Evolutionary conservation across 2,888 invertebrate species (phyloP), one percentile per base, ranked within the genome.

Genomic region (Archaeoteleia sp.): DNA sequence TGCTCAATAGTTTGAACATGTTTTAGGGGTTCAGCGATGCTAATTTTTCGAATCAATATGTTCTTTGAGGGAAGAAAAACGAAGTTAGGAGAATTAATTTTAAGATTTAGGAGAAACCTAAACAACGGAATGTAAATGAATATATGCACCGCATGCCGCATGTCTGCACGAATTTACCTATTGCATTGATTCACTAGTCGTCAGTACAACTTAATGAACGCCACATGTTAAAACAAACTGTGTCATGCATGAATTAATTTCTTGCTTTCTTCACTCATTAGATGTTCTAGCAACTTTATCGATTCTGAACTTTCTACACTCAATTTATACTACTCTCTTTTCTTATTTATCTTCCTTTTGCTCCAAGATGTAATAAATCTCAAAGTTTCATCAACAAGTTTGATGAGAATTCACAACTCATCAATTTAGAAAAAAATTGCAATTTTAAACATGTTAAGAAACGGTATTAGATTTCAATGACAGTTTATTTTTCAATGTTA

Each of bases 241-340:
- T 32, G 12, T 58, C 43, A 35, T 29, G 67, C 49, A 67, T 62
- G 67, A 45, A 37, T 48, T 69, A 39, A 49, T 62, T 45, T 74
- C 70, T 70, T 71, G 68, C 45, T 48, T 46, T 42, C 66, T 73
- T 57, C 57, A 35, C 45, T 34, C 49, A 51, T 51, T 61, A 55
- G 48, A 51, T 43, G 54, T 68, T 58, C 54, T 58, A 48, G 25
- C 46, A 48, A 35, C 39, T 62, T 35, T 73, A 70, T 62, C 62
- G 51, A 69, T 67, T 72, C 43, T 68, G 61, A 74, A 75, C 71
- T 78, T 70, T 75, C 70, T 75, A 67, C 71, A 76, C 74, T 74
- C 71, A 60, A 73, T 68, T 39, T 45, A 12, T 76, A 70, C 71
- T 62, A 62, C 68, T 60, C 63, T 63, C 63, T 54, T 58, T 39